Conservation (phyloP, 1,140 invertebrate species). For the Acyrthosiphon pisum region DNA sequence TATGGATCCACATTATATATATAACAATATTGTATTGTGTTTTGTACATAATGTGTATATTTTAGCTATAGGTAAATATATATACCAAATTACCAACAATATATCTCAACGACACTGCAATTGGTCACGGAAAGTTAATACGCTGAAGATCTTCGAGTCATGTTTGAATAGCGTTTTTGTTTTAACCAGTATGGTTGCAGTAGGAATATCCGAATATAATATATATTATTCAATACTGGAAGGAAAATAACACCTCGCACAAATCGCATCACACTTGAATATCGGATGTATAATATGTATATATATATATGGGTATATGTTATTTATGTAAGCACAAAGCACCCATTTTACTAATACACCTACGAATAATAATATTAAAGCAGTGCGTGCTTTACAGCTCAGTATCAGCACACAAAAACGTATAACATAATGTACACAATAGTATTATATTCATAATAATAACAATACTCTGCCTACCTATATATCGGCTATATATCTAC, state of each 20-base stretch:
- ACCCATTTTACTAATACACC: not conserved
- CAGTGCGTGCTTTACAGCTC: too few relatives aligned
- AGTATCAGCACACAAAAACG: too few relatives aligned
- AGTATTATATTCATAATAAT: too few relatives aligned
- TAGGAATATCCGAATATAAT: not conserved
- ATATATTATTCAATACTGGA: not conserved
- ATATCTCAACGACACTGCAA: not conserved
- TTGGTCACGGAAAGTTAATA: not conserved
- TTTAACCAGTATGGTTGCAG: not conserved
- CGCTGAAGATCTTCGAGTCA: not conserved
- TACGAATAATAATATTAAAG: not conserved
- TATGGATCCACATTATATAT: not conserved
- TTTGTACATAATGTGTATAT: not conserved
- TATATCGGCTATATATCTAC: too few relatives aligned
- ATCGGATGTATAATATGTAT: not conserved
- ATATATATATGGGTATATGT: not conserved
- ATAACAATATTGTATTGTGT: too few relatives aligned
- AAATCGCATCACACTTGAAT: not conserved
- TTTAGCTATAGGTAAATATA: too few relatives aligned
- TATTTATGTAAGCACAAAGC: not conserved
- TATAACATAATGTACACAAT: too few relatives aligned
- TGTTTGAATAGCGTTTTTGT: not conserved
- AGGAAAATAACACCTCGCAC: not conserved
- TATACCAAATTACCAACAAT: not conserved
- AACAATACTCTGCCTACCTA: too few relatives aligned